These are phyloP conservation scores for Phaethon lepturus DNA, from an alignment of 2,113 vertebrate genomes.

Conservation along the genomic window DNA sequence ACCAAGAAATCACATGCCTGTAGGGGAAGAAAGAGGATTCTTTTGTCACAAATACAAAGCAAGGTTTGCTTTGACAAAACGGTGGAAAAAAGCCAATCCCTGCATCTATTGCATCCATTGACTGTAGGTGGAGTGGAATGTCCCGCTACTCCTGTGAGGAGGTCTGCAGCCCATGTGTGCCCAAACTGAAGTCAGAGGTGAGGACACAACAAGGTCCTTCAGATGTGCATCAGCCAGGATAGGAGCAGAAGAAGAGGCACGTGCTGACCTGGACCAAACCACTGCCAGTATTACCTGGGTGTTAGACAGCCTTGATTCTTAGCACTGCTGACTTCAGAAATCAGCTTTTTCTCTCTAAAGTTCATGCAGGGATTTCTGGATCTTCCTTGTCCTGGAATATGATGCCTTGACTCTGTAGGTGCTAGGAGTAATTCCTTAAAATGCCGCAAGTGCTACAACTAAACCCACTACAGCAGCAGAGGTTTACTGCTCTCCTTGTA, in stretches of 20 bases:
- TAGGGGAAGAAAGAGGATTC: background rate
- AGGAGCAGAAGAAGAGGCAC: background rate
- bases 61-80: background rate
- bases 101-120: background rate
- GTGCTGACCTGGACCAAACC: background rate
- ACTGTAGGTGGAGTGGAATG: background rate
- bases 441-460: background rate
- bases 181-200: background rate
- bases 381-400: background rate
- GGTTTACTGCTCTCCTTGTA: background rate
- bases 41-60: background rate
- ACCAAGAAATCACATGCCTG: background rate
- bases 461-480: background rate
- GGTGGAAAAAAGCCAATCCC: background rate
- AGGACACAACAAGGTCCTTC: background rate
- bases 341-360: background rate
- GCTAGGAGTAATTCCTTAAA: background rate
- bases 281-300: background rate
- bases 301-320: background rate
- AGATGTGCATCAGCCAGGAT: background rate
- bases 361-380: background rate
- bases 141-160: background rate
- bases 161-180: rapidly evolving
- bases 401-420: background rate
- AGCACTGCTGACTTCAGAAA: background rate